phyloP scores from a whole-genome alignment of 1,140 invertebrate species.

The Drosophila santomea region DNA sequence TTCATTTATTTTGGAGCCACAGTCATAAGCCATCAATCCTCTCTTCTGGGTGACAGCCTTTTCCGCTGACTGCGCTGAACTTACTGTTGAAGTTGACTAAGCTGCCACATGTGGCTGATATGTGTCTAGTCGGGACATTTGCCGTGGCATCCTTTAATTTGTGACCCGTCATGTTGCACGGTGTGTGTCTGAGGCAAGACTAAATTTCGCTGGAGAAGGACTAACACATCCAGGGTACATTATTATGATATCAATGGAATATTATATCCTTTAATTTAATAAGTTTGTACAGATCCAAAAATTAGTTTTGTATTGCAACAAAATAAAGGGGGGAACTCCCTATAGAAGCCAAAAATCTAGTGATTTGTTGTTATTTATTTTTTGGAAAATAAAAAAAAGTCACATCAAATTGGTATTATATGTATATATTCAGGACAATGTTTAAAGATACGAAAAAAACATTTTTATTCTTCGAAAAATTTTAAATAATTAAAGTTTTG shows the following conservation, averaged over 20 bases:
- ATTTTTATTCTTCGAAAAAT: too few species aligned
- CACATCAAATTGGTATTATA: too few species aligned
- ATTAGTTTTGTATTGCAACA: background rate
- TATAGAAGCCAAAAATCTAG: too few species aligned
- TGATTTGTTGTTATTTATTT: too few species aligned
- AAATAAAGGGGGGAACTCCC: too few species aligned
- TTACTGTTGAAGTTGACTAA: constrained; percentile 18
- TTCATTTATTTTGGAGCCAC: constrained; percentile 32
- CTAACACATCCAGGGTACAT: constrained; percentile 7
- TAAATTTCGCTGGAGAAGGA: background rate
- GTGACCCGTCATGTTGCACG: constrained; percentile 19
- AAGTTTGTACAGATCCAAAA: background rate
- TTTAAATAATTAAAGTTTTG: too few species aligned
- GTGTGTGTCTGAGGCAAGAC: background rate
- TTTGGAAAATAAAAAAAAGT: too few species aligned
- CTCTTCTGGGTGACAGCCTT: constrained; percentile 32
- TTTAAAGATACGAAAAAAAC: too few species aligned
- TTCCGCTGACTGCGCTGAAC: constrained; percentile 24
- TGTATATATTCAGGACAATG: too few species aligned
- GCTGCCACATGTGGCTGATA: constrained; percentile 29
- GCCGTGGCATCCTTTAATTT: constrained; percentile 33
- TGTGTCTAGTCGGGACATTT: constrained; percentile 33
- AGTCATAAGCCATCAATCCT: constrained; percentile 22
- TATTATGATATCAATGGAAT: background rate
- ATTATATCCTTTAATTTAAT: background rate